These are phyloP conservation scores for Papilio dardanus DNA, from an alignment of 1,140 invertebrate genomes.

Conservation along the genomic window DNA sequence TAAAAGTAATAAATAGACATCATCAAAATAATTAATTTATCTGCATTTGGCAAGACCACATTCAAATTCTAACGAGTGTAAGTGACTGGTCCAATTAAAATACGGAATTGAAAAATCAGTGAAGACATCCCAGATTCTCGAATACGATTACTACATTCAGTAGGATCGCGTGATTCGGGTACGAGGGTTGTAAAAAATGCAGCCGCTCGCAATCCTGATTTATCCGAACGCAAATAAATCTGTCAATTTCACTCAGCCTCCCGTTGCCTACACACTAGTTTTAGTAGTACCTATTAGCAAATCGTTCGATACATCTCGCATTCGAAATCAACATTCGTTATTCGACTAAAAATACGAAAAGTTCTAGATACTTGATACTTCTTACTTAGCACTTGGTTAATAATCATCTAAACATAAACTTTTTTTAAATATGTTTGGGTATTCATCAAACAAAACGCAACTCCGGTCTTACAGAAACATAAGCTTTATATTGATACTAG, in stretches of 20 bases:
- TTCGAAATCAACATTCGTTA: slow-evolving; percentile 1
- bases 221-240: slow-evolving; percentile 80
- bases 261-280: slow-evolving; percentile 63
- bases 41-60: neutral
- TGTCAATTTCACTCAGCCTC: slow-evolving; percentile 80
- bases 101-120: slow-evolving; percentile 8
- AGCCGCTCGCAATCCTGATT: slow-evolving; percentile 70
- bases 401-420: too few species aligned
- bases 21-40: neutral
- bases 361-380: neutral
- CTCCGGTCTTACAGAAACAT: too few species aligned
- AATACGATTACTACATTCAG: slow-evolving; percentile 42
- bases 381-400: too few species aligned
- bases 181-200: slow-evolving; percentile 69
- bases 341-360: neutral
- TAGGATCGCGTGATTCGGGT: slow-evolving; percentile 42
- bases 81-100: slow-evolving; percentile 16
- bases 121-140: slow-evolving; percentile 22
- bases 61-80: neutral
- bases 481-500: too few species aligned
- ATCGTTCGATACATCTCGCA: slow-evolving; percentile 27
- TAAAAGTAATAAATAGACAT: neutral
- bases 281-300: slow-evolving; percentile 30
- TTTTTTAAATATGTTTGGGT: too few species aligned
- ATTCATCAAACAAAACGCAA: too few species aligned